Percentiles rank a stretch among this genome's conserved stretches.
Conservation (phyloP, 1,140 invertebrate species). For the Aphelenchoides fujianensis region DNA sequence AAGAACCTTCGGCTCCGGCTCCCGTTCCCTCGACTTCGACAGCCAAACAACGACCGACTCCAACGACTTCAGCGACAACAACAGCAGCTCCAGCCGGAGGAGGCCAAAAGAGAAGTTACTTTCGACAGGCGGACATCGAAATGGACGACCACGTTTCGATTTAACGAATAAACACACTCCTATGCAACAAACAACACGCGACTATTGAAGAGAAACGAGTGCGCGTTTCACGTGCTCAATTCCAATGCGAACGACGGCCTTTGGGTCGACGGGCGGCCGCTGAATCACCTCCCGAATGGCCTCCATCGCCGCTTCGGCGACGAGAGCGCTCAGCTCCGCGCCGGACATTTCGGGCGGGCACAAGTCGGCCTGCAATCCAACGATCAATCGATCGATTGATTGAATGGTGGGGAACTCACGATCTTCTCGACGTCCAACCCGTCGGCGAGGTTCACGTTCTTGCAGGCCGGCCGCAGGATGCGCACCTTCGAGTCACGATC, state of each 20-base stretch:
- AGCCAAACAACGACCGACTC: too few relatives aligned
- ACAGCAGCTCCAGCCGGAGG: neutral
- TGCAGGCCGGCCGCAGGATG: slow-evolving; percentile 63
- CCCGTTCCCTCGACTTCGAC: too few relatives aligned
- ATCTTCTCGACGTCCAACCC: slow-evolving; percentile 68
- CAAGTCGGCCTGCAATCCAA: slow-evolving; percentile 56
- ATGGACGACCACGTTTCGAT: slow-evolving; percentile 9
- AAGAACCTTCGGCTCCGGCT: neutral
- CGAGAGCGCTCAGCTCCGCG: slow-evolving; percentile 73
- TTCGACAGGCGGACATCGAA: neutral
- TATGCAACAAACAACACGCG: slow-evolving; percentile 14
- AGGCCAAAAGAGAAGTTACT: neutral
- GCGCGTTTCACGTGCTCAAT: neutral
- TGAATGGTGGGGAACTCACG: slow-evolving; percentile 28
- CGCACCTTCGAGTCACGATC: slow-evolving; percentile 40
- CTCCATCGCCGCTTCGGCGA: slow-evolving; percentile 44
- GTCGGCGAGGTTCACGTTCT: slow-evolving; percentile 66
- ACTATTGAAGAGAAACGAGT: too few relatives aligned
- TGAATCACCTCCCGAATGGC: slow-evolving; percentile 35
- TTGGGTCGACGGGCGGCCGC: neutral
- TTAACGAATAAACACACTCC: neutral
- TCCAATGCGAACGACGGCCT: neutral
- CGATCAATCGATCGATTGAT: slow-evolving; percentile 1
- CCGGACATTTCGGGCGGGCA: slow-evolving; percentile 74
- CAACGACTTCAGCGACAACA: neutral